Conservation (phyloP, 2,888 invertebrate species). For the Xylota segnis region DNA sequence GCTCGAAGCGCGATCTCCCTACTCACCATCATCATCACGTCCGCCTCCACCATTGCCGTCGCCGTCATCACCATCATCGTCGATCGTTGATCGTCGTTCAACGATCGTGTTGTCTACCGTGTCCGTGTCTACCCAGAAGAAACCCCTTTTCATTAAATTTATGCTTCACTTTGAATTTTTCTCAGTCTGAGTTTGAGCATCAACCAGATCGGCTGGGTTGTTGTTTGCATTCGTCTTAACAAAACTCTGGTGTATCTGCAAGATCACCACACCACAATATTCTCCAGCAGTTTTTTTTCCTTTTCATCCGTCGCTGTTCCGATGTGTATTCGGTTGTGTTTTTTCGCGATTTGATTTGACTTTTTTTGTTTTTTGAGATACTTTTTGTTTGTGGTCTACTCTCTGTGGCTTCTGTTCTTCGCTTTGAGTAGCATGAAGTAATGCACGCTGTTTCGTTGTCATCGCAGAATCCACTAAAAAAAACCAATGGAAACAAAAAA, state of each 20-base stretch:
- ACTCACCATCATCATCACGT: slow-evolving; percentile 15
- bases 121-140: slow-evolving; percentile 78
- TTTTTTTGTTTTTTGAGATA: slow-evolving; percentile 35
- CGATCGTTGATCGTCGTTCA: slow-evolving; percentile 23
- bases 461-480: slow-evolving; percentile 36
- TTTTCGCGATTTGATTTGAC: not conserved
- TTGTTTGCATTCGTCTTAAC: slow-evolving; percentile 45
- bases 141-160: slow-evolving; percentile 81
- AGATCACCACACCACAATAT: not conserved
- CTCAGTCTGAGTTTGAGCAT: slow-evolving; percentile 83
- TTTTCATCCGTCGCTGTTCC: slow-evolving; percentile 56
- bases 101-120: slow-evolving; percentile 33
- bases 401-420: slow-evolving; percentile 65
- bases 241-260: slow-evolving; percentile 39
- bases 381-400: slow-evolving; percentile 47
- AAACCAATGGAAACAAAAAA: slow-evolving; percentile 9
- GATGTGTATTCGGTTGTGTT: slow-evolving; percentile 23
- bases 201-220: slow-evolving; percentile 77
- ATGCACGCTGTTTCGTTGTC: slow-evolving; percentile 50
- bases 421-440: slow-evolving; percentile 48
- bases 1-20: slow-evolving; percentile 57
- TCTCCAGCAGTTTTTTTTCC: slow-evolving; percentile 45
- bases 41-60: slow-evolving; percentile 29
- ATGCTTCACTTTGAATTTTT: slow-evolving; percentile 81
- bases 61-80: slow-evolving; percentile 38